Evolutionary conservation across 2,888 invertebrate genomes (phyloP).

Genomic region (Cheilosia grossa): DNA sequence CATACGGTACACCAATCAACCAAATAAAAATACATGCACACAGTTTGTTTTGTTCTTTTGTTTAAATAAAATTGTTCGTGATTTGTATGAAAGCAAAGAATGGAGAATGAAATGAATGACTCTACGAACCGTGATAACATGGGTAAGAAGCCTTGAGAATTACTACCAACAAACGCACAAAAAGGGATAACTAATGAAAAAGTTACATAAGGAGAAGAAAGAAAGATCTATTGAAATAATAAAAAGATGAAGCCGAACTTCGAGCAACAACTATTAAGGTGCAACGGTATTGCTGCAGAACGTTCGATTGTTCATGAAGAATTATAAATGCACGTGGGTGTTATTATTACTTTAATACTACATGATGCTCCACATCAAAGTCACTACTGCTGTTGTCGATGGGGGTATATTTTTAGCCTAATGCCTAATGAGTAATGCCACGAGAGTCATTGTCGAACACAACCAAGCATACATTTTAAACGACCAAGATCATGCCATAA

Average conservation of each 20-base stretch:
- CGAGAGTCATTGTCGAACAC: too few species aligned
- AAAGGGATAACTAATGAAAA: neutral
- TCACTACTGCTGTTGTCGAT: too few species aligned
- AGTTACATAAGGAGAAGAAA: neutral
- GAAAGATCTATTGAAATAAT: neutral
- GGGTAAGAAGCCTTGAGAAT: neutral
- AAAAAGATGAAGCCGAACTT: neutral
- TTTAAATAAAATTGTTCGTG: constrained; percentile 30
- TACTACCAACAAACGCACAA: neutral
- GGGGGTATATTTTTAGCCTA: too few species aligned
- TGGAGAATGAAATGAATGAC: constrained; percentile 21
- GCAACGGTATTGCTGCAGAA: too few species aligned
- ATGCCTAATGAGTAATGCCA: too few species aligned
- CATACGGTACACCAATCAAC: constrained; percentile 82
- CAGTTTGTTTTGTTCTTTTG: constrained; percentile 76
- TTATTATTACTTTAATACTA: too few species aligned
- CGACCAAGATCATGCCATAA: too few species aligned
- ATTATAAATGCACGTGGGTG: too few species aligned
- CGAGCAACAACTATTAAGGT: neutral
- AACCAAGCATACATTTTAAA: too few species aligned
- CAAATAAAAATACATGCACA: constrained; percentile 83
- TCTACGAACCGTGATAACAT: neutral
- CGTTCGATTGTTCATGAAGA: too few species aligned
- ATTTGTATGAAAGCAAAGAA: constrained; percentile 24
- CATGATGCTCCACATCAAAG: too few species aligned